Conservation (phyloP, 2,797 vertebrate species). For the Peromyscus melanophrys region DNA sequence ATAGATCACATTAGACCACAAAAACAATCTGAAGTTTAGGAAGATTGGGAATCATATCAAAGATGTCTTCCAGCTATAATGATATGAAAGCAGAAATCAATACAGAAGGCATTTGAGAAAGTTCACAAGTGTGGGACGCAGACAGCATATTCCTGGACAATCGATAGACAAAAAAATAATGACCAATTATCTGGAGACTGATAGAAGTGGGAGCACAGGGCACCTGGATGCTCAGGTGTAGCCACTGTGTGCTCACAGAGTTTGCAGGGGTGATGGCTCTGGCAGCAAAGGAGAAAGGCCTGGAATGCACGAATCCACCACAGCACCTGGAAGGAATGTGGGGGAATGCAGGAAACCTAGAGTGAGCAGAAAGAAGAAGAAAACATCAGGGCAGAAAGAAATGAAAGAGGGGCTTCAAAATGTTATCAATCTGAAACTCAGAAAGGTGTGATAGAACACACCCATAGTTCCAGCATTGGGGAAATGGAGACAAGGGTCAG, state of each 20-base stretch:
- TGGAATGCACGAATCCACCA: fast-evolving
- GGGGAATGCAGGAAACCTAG: no score
- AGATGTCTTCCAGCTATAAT: background rate
- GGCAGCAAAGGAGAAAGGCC: background rate
- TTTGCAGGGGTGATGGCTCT: background rate
- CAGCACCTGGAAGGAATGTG: background rate
- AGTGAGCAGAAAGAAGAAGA: background rate
- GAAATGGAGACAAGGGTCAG: background rate
- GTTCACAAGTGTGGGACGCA: background rate
- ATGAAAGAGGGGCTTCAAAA: background rate
- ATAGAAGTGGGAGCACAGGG: background rate
- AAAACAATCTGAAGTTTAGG: background rate
- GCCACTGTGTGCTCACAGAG: background rate
- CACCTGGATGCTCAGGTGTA: no score
- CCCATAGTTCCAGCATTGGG: background rate
- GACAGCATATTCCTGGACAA: background rate
- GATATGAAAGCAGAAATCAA: background rate
- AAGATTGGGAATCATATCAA: background rate
- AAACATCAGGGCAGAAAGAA: background rate
- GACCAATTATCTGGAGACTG: background rate
- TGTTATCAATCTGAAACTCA: background rate
- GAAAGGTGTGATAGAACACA: background rate
- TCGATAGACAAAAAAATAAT: background rate
- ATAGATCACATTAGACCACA: background rate
- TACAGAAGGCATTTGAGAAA: slow-evolving; percentile 16